Base-by-base conservation (phyloP, 2,113 vertebrate species). In the Albula goreensis region DNA sequence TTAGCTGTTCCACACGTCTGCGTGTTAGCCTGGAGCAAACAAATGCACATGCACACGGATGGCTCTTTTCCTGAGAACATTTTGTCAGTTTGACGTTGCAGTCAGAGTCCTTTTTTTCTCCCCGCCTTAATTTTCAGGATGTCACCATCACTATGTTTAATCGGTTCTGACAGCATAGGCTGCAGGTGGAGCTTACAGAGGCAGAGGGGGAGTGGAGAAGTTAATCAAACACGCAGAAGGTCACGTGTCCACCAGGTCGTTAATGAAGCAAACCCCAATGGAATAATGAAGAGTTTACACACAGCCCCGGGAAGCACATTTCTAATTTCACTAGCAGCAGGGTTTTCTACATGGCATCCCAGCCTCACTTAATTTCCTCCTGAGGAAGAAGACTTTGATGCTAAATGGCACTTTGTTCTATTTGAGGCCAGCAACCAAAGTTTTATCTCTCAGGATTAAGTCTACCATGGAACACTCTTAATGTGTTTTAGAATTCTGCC, bases 201-300 rank as follows among this genome's bases (percentile, higher is more conserved):
- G 93, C 87, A 90, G 91, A 95, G 92, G 92, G 90, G 91, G 90
- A 92, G 92, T 91, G 93, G 92, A 89, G 91, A 93, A 95, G 88
- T 92, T 90, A 96, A 96, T 95, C 94, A 94, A 94, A 89, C 0
- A 87, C 95, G 91, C 89, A 84, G 92, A 87, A 86, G 90, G 92
- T 97, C 95, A 93, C 94, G 95, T 96, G 95, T 96, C 95, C 96
- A 96, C 96, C 97, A 96, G 95, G 96, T 94, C 93, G 89, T 94
- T 97, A 98, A 98, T 97, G 96, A 97, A 96, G 92, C 95, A 93
- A 95, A 91, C 94, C 96, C 95, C 89, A 91, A 91, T 93, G 94
- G 96, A 96, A 95, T 96, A 96, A 97, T 96, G 95, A 96, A 91
- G 94, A 95, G 95, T 97, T 97, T 96, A 95, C 95, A 96, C 93